Percentiles rank a stretch among this genome's conserved stretches.
These are phyloP conservation scores for Castor canadensis DNA, from an alignment of 2,113 vertebrate genomes.

Conservation along the genomic window DNA sequence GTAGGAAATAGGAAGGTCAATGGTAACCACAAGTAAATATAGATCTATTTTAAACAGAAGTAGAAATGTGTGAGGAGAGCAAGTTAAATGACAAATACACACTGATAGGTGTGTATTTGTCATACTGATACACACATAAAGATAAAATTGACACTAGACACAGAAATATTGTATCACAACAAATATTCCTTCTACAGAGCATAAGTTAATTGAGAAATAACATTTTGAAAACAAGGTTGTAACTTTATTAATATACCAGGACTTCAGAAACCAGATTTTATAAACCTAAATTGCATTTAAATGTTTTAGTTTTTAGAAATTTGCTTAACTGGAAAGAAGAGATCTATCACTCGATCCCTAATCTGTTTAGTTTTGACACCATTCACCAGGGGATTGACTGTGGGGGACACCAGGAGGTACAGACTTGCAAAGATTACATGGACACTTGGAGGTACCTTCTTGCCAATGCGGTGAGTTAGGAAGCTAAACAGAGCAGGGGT, in stretches of 20 bases:
- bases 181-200: neutral
- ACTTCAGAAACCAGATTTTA: neutral
- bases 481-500: conserved; percentile 69
- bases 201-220: neutral
- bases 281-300: neutral
- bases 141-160: neutral
- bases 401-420: conserved; percentile 62
- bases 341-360: neutral
- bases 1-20: neutral
- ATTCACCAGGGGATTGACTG: conserved; percentile 66
- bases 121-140: no score
- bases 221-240: neutral
- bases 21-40: neutral
- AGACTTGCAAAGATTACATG: conserved; percentile 62
- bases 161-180: neutral
- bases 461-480: conserved; percentile 66
- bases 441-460: conserved; percentile 55
- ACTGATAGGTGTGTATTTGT: neutral
- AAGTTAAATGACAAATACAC: neutral
- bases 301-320: neutral
- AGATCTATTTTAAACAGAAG: neutral
- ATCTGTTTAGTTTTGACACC: conserved; percentile 73
- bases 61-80: neutral
- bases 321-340: conserved; percentile 43
- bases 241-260: neutral